A percentile compares a stretch with the other conserved stretches of the same genome.
Evolutionary conservation across 92 coral and sea anemone genomes (phyloP).

Genomic region (Zoanthus sansibaricus): DNA sequence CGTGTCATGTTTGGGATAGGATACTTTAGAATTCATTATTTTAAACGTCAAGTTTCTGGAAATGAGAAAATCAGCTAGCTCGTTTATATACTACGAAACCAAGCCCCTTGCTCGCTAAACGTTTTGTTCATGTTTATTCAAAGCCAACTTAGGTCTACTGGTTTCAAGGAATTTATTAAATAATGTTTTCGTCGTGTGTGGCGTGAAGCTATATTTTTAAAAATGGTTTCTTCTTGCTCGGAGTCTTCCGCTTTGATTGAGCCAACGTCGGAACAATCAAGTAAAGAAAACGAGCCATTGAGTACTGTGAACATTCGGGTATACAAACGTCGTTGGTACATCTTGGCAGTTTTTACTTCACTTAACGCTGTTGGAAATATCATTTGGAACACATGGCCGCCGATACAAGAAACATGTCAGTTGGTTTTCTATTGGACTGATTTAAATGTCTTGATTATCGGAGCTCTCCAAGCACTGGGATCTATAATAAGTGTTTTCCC

Average conservation of each 20-base stretch:
- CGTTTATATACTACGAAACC: not conserved
- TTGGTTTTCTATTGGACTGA: constrained; percentile 89
- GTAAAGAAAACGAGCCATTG: not conserved
- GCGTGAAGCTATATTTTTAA: not conserved
- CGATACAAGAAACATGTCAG: constrained; percentile 94
- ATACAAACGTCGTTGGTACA: constrained; percentile 91
- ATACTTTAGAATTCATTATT: not conserved
- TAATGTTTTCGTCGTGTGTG: not conserved
- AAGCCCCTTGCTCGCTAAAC: no score
- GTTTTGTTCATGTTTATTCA: not conserved
- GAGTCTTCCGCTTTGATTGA: constrained; percentile 41
- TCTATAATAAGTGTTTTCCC: constrained; percentile 90
- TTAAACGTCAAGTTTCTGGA: not conserved
- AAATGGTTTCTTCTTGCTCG: not conserved
- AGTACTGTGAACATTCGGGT: constrained; percentile 52
- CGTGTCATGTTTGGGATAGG: not conserved
- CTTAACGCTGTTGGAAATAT: constrained; percentile 81
- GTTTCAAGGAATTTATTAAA: not conserved
- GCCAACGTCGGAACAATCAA: constrained; percentile 5
- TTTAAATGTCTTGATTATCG: constrained; percentile 85
- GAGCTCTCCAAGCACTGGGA: constrained; percentile 92
- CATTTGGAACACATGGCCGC: constrained; percentile 98
- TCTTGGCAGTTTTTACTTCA: constrained; percentile 75
- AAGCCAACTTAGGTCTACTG: no score
- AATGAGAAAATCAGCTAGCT: not conserved